Conservation (phyloP, 2,797 vertebrate genomes). For the Falco naumanni region DNA sequence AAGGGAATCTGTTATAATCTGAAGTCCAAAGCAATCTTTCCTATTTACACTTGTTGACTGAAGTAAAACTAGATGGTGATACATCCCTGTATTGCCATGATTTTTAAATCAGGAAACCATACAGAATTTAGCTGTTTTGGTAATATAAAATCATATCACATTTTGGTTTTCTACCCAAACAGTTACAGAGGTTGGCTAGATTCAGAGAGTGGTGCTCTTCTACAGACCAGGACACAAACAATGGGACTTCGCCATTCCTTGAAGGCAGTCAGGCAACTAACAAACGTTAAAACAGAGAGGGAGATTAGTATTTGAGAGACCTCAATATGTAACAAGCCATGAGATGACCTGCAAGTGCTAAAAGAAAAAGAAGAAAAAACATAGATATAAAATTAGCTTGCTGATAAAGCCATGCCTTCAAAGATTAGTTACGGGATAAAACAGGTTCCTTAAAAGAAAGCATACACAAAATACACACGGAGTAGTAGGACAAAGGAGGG, state of each 20-base stretch:
- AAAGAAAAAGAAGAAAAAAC: too few species aligned
- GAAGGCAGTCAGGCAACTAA: neutral
- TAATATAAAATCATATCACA: neutral
- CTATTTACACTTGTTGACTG: neutral
- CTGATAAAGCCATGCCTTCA: neutral
- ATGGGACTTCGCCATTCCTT: neutral
- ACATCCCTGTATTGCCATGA: neutral
- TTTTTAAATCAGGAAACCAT: neutral
- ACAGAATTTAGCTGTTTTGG: neutral
- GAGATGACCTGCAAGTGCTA: neutral
- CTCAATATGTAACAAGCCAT: neutral
- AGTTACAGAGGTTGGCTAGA: neutral
- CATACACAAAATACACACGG: accelerated
- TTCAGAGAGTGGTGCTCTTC: neutral
- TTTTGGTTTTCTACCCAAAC: neutral
- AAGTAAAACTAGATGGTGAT: neutral
- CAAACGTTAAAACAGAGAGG: neutral
- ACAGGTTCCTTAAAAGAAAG: accelerated
- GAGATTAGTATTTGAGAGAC: neutral
- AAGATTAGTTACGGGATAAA: neutral
- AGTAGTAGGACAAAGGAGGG: neutral
- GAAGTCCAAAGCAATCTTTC: neutral
- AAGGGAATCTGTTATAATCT: neutral
- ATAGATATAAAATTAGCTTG: neutral
- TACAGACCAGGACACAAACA: neutral